These are phyloP conservation scores for Ptycholaimellus sp. DNA, from an alignment of 2,888 invertebrate species.

Conservation along the genomic window DNA sequence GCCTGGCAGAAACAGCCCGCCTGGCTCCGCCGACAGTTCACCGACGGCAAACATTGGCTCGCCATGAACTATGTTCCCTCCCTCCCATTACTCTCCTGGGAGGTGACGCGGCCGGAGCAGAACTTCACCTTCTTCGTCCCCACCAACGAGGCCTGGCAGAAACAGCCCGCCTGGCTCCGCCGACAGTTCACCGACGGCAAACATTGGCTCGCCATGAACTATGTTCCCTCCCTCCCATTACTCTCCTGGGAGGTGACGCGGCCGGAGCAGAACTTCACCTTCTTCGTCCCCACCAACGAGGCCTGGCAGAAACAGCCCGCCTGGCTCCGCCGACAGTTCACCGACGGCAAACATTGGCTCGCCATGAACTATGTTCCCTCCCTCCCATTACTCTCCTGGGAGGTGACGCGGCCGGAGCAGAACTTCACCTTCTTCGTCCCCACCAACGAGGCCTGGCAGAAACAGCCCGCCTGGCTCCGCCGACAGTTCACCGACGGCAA, in stretches of 20 bases:
- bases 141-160: slow-evolving; percentile 58
- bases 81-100: too few relatives aligned
- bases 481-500: slow-evolving; percentile 4
- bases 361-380: slow-evolving; percentile 6
- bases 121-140: slow-evolving; percentile 69
- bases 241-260: slow-evolving; percentile 7
- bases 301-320: slow-evolving; percentile 49
- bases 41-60: slow-evolving; percentile 4
- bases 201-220: slow-evolving; percentile 22
- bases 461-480: slow-evolving; percentile 28
- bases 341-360: slow-evolving; percentile 4
- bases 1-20: slow-evolving; percentile 49
- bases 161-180: slow-evolving; percentile 28
- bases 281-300: slow-evolving; percentile 61
- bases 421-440: slow-evolving; percentile 69
- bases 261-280: slow-evolving; percentile 41
- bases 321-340: slow-evolving; percentile 2
- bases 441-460: slow-evolving; percentile 58
- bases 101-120: slow-evolving; percentile 6
- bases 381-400: too few relatives aligned
- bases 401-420: slow-evolving; percentile 6
- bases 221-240: too few relatives aligned
- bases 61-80: slow-evolving; percentile 6
- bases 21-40: slow-evolving; percentile 2
- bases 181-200: slow-evolving; percentile 18